Evolutionary conservation across 1,140 invertebrate species (phyloP), one percentile per base, ranked within the genome.

Genomic region (Hyles vespertilio): DNA sequence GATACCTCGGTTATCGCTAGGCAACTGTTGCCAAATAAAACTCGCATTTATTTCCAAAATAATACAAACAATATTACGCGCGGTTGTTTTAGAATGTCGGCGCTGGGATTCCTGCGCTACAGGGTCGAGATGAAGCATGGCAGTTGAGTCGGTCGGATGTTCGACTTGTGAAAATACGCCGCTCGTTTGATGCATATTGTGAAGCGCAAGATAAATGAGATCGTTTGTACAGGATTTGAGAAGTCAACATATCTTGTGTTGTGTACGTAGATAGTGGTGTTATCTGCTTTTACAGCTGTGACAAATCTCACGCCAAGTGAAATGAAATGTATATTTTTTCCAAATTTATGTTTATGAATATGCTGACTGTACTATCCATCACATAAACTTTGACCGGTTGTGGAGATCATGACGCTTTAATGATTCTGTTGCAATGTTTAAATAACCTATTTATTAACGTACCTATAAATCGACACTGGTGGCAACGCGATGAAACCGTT

Each of bases 11-110:
- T 22, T 22, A 66, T 59, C 70, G 77, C 71, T 69, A 72, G 70
- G 77, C 74, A 81, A 80, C 79, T 46, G 76, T 61, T 72, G 62
- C 68, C 70, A 64, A 74, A 74, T 78, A 74, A 74, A 71, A 73
- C 63, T 71, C 59, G 59, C 55, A 71, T 67, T 71, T 76, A 67
- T 78, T 74, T 63, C 58, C 56, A 77, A 70, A 67, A 69, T 63
- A 62, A 70, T 70, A 72, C 63, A 58, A 65, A 69, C 60, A 65
- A 63, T 61, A 57, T 61, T 63, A 59, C 56, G 50, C 44, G 58
- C 51, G 51, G 40, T 55, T 60, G 59, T 58, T 32, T 46, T 32
- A 33, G 36, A 46, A 47, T 32, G 46, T 44, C 51, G 3, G 49
- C 6, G 22, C 32, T 44, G 43, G 40, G 12, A 11, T 8, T 51